Evolutionary conservation across 2,113 vertebrate genomes (phyloP), one percentile per base, ranked within the genome.

Genomic region (Pardalotus punctatus): DNA sequence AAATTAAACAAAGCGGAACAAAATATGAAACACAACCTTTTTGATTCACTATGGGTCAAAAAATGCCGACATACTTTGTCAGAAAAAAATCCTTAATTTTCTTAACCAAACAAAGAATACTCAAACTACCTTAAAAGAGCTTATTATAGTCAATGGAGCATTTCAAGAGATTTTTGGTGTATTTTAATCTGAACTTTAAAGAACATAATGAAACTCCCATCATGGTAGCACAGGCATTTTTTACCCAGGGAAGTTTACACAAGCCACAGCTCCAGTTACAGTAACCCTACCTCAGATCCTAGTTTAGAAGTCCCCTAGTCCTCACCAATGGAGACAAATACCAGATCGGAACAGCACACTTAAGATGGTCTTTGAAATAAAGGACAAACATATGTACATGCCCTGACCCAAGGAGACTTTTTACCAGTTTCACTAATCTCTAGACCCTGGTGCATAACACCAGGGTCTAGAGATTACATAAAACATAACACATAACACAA

Each of bases 201-300:
- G 87, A 95, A 81, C 38, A 71, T 1, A 15, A 81, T 2, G 6
- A 67, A 90, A 71, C 18, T 64, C 45, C 57, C 4, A 1, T 67
- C 86, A 73, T 1, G 6, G 79, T 90, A 91, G 71, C 72, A 83
- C 43, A 43, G 36, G 56, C 56, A 78, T 86, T 94, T 91, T 88
- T 83, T 53, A 81, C 62, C 58, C 5, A 8, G 90, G 56, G 85
- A 94, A 94, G 71, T 96, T 95, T 94, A 94, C 48, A 96, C 38
- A 88, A 78, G 69, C 38, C 5, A 3, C 56, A 94, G 88, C 76
- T 97, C 94, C 36, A 81, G 65, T 96, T 95, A 94, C 90, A 0
- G 96, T 96, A 96, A 97, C 73, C 23, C 83, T 95, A 96, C 80
- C 96, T 92, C 50, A 40, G 25, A 53, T 79, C 92, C 94, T 88